A percentile compares a stretch with the other conserved stretches of the same genome.
Evolutionary conservation across 2,797 vertebrate species (phyloP).

Genomic region (Clarias fuscus): DNA sequence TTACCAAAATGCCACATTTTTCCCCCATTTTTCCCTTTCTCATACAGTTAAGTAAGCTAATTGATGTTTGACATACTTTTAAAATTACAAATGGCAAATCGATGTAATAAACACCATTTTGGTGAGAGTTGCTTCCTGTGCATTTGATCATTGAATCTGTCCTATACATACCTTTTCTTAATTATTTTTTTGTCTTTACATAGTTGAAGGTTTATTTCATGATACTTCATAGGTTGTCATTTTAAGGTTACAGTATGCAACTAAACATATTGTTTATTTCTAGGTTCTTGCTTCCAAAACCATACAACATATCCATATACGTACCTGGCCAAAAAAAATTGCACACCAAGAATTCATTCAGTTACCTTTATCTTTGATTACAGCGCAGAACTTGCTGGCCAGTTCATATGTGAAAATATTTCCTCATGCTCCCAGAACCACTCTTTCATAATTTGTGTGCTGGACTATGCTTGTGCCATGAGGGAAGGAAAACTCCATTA

Average conservation of each 20-base stretch:
- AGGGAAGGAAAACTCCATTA: no score
- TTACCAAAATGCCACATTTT: conserved; percentile 65
- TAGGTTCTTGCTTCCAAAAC: background rate
- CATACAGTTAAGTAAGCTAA: conserved; percentile 64
- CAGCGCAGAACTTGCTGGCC: no score
- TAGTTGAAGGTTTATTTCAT: background rate
- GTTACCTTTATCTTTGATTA: no score
- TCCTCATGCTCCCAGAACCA: no score
- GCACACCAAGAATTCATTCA: no score
- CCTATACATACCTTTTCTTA: background rate
- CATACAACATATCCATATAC: no score
- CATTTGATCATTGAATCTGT: background rate
- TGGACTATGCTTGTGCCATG: no score
- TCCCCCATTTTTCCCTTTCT: conserved; percentile 59
- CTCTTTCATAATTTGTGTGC: no score
- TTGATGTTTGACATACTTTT: conserved; percentile 63
- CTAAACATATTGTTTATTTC: background rate
- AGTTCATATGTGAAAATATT: no score
- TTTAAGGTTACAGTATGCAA: background rate
- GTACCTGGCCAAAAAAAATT: no score
- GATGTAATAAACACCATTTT: conserved; percentile 66
- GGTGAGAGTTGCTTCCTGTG: conserved; percentile 29
- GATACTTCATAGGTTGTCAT: background rate
- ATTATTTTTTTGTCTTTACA: background rate
- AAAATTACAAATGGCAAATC: conserved; percentile 66